Conservation (phyloP, 2,888 invertebrate species). For the Drosophila tripunctata region DNA sequence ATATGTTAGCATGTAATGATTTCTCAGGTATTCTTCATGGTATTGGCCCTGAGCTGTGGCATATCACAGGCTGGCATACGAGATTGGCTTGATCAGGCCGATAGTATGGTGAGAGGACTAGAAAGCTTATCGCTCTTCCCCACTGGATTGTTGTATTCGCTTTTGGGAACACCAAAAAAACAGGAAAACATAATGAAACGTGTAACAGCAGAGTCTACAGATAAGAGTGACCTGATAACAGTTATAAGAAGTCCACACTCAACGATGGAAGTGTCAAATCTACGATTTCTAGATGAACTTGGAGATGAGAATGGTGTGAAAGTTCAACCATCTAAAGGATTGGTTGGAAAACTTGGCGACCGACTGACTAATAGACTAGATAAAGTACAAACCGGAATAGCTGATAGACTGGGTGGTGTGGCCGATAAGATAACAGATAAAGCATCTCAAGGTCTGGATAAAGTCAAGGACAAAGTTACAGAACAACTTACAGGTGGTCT, state of each 20-base stretch:
- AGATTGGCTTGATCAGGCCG: slow-evolving; percentile 13
- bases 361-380: background rate
- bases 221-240: slow-evolving; percentile 42
- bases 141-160: background rate
- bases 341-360: background rate
- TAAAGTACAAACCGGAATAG: background rate
- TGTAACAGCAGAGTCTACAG: slow-evolving; percentile 11
- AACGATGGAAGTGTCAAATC: background rate
- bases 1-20: background rate
- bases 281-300: background rate
- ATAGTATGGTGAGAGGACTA: background rate
- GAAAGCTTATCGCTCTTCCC: slow-evolving; percentile 2
- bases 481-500: no score
- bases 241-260: slow-evolving; percentile 28
- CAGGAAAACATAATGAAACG: background rate
- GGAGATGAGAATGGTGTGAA: background rate
- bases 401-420: background rate
- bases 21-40: slow-evolving; percentile 36
- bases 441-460: no score
- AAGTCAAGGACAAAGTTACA: no score
- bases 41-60: slow-evolving; percentile 24
- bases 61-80: slow-evolving; percentile 22
- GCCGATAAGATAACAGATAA: background rate
- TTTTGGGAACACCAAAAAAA: slow-evolving; percentile 4
- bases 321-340: background rate